Evolutionary conservation across 2,888 invertebrate species (phyloP), one percentile per base, ranked within the genome.

Genomic region (Meteorus colon): DNA sequence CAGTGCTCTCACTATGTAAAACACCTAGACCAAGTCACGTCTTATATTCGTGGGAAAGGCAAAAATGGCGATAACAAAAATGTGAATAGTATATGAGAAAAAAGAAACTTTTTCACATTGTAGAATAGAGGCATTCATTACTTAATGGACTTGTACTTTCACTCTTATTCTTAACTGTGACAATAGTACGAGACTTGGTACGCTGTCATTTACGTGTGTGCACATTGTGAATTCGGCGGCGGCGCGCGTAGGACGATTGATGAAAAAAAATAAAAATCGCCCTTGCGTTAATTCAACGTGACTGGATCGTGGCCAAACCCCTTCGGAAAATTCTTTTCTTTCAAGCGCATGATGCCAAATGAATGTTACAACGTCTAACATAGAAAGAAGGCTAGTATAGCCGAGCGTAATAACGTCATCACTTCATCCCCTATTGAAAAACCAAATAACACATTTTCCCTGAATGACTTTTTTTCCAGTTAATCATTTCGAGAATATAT

Each of bases 271-370:
- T 19, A 6, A n/a, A 8, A 55, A 4, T 8, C 19, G 8, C 55
- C 24, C 55, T 55, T 55, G 19, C 55, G 55, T 55, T 55, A 55
- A 55, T 19, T 19, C 55, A 19, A 55, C 24, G 55, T 55, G 55
- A 55, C 55, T 55, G 55, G 55, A 55, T 19, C 55, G 24, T 19
- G 55, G 55, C 55, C 55, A 55, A 55, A 55, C 55, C n/a, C 2
- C 55, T 55, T 19, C 10, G 19, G 19, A 19, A 55, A 55, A 24
- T 55, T 55, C 24, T 55, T 55, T 24, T 55, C 55, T 24, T 55
- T 55, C 19, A n/a, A 19, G n/a, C 55, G n/a, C 55, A 19, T 4
- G 19, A 55, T 55, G 19, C 55, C 55, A 19, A 55, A n/a, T 55
- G 19, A 55, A 55, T 55, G 19, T 24, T 19, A 8, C 55, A 24